Base-by-base conservation (phyloP, 2,888 invertebrate genomes). In the Yponomeuta evonymella region DNA sequence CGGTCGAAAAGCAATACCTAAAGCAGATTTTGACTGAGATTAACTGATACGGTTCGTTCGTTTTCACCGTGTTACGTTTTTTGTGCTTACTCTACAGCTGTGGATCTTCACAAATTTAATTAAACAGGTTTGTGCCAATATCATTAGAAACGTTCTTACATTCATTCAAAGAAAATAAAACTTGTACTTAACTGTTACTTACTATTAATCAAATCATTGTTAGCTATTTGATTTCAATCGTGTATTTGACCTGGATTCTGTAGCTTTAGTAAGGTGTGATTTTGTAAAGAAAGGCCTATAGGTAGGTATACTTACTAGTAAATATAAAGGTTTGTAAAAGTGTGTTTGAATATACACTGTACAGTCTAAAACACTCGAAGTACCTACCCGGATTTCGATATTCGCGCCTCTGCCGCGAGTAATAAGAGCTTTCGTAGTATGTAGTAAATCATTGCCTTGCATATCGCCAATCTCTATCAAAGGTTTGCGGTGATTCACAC, bases 1-100 rank as follows among this genome's bases (percentile, higher is more conserved):
- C 75, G 79, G 81, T 79, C 81, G 84, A 82, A 81, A 58, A 79
- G 78, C 79, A 80, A 81, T 83, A 23, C 23, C 23, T 23, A 81
- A 80, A 81, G 80, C 81, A 77, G 85, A 86, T 86, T 85, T 84
- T 78, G 71, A 79, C 78, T 71, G 79, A 85, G 86, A 87, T 87
- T 81, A 69, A 2, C 74, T 73, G 82, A 78, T 75, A 83, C 83
- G 86, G 79, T 86, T 75, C 79, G 82, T 75, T 82, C 76, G 76
- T 68, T 68, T 68, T 58, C 75, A 73, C 73, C 71, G 75, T 73
- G 73, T 72, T 71, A 58, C 72, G 63, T 74, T 74, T 74, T 75
- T 75, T 73, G 73, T 71, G 72, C 43, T 33, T 2, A 51, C 51
- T 51, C 51, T 12, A 30, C 10, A 51, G 68, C 51, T 30, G 6